Conservation (phyloP, 37 sponge, comb jelly and placozoan species). For the Mnemiopsis leidyi region DNA sequence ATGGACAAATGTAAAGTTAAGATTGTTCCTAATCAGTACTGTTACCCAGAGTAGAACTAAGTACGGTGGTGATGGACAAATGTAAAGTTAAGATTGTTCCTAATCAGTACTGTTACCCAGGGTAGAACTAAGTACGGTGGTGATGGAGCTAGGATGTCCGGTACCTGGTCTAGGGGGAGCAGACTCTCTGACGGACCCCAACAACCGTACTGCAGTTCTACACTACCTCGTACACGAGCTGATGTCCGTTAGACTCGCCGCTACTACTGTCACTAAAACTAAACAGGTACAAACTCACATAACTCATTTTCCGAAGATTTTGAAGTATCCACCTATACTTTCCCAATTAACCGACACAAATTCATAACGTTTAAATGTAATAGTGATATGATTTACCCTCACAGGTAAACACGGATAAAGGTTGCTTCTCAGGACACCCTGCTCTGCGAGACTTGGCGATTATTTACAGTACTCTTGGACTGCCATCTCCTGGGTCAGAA, state of each 20-base stretch:
- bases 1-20: too few species aligned
- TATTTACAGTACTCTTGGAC: not conserved
- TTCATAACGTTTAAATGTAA: too few species aligned
- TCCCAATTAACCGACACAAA: too few species aligned
- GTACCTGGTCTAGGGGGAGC: conserved; percentile 41
- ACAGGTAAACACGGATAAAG: not conserved
- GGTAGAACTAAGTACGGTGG: conserved; percentile 10
- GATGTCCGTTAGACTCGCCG: conserved; percentile 8
- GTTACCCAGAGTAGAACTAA: too few species aligned
- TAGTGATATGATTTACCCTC: too few species aligned
- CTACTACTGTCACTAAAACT: not conserved
- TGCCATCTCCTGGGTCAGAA: not conserved
- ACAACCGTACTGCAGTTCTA: conserved; percentile 15
- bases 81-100: too few species aligned
- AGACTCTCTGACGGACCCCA: conserved; percentile 7
- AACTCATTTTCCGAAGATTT: too few species aligned
- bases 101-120: not conserved
- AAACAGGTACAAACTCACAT: not conserved
- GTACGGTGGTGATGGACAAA: too few species aligned
- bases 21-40: too few species aligned
- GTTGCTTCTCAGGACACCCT: conserved; percentile 48
- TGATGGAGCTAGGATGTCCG: conserved; percentile 16
- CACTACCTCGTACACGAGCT: conserved; percentile 44
- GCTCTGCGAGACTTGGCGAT: conserved; percentile 1
- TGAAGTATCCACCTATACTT: too few species aligned